phyloP scores from a whole-genome alignment of 1,140 invertebrate species.

The Eufriesea mexicana region DNA sequence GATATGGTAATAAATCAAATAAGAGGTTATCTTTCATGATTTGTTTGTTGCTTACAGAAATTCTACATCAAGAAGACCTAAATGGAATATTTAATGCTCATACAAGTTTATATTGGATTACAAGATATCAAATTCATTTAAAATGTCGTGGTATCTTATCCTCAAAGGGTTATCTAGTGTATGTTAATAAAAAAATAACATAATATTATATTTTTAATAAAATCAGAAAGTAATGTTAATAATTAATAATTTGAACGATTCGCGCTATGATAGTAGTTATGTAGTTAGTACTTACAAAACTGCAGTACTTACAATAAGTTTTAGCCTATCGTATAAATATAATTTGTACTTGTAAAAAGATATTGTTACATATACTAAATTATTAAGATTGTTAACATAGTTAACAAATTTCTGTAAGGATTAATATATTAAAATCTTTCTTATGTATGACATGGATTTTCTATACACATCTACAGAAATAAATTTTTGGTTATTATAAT shows the following conservation, averaged over 20 bases:
- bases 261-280: not conserved
- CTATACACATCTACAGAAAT: not conserved
- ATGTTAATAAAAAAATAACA: constrained; percentile 60
- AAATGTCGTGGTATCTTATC: constrained; percentile 94
- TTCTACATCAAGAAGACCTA: constrained; percentile 83
- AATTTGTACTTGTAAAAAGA: not conserved
- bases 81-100: constrained; percentile 81
- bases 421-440: constrained; percentile 3
- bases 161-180: constrained; percentile 91
- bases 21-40: not conserved
- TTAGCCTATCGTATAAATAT: not conserved
- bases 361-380: not conserved
- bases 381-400: not conserved
- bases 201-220: constrained; percentile 19
- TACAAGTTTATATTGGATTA: constrained; percentile 86
- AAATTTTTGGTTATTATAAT: constrained; percentile 4
- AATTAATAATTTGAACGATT: not conserved
- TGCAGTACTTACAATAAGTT: constrained; percentile 2
- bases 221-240: not conserved
- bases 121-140: constrained; percentile 93
- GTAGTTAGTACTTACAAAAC: constrained; percentile 17
- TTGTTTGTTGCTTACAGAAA: constrained; percentile 82
- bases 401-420: not conserved
- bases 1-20: not conserved
- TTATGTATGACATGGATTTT: constrained; percentile 24